These are phyloP conservation scores for Numenius arquata DNA, from an alignment of 2,113 vertebrate species.

Conservation along the genomic window DNA sequence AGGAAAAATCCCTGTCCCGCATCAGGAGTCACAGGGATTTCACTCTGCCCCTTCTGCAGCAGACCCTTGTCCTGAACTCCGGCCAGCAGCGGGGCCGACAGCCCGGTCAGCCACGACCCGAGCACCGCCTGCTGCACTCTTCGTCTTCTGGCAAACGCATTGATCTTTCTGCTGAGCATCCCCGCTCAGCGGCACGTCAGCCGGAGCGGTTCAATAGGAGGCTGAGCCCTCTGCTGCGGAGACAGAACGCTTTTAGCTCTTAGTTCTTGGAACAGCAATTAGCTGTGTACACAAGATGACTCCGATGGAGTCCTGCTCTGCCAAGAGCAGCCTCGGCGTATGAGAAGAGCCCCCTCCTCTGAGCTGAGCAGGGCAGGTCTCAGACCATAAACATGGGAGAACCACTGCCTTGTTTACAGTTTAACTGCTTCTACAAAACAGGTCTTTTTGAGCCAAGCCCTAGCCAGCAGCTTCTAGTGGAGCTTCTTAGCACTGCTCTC, in stretches of 20 bases:
- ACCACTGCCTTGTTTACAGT: not conserved
- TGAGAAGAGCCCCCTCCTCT: not conserved
- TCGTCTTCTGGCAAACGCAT: not conserved
- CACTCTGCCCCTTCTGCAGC: not conserved
- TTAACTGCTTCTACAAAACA: not conserved
- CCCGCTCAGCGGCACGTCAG: not conserved
- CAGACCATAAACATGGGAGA: not conserved
- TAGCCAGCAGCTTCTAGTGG: not conserved
- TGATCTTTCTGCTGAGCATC: rapidly evolving
- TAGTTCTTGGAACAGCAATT: not conserved
- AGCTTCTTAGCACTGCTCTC: too few species aligned
- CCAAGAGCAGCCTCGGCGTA: not conserved
- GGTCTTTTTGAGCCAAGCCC: not conserved
- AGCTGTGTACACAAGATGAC: not conserved
- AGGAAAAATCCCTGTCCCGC: not conserved
- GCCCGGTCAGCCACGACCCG: rapidly evolving
- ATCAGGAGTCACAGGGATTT: not conserved
- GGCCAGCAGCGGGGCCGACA: rapidly evolving
- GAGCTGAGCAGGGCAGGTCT: not conserved
- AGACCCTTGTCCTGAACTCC: not conserved
- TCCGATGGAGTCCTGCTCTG: not conserved
- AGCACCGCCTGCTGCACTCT: not conserved
- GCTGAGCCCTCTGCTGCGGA: not conserved
- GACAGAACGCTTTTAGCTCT: not conserved
- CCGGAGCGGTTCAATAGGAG: not conserved